These are phyloP conservation scores for Egretta garzetta DNA, from an alignment of 2,113 vertebrate species.

Conservation along the genomic window DNA sequence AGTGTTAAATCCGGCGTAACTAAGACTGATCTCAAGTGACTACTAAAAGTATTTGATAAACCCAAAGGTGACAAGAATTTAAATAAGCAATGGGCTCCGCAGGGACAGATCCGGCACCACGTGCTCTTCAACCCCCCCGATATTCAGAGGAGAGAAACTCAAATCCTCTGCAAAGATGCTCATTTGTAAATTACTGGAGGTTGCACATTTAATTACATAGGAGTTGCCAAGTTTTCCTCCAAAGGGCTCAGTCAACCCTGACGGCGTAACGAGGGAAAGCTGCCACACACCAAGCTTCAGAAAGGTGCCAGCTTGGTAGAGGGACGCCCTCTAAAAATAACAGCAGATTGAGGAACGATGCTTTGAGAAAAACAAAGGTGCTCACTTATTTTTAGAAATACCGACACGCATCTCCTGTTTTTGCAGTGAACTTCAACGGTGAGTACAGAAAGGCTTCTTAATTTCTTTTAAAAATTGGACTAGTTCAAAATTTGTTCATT, in stretches of 20 bases:
- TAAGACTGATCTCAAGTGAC: background rate
- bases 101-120: accelerated
- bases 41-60: background rate
- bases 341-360: background rate
- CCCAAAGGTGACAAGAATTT: background rate
- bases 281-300: background rate
- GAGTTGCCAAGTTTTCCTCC: background rate
- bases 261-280: background rate
- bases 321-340: background rate
- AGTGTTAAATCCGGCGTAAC: background rate
- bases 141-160: background rate
- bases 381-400: background rate
- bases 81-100: accelerated
- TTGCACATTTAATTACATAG: background rate
- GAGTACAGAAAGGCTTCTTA: background rate
- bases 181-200: background rate
- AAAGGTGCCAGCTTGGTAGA: background rate
- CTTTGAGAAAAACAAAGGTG: conserved; percentile 18
- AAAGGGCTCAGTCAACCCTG: background rate
- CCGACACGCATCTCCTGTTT: background rate
- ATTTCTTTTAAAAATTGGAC: background rate
- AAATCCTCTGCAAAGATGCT: background rate
- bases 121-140: accelerated
- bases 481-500: background rate
- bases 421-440: accelerated